Conservation (phyloP, 30 jellyfish, hydroid and myxozoan species). For the Morbakka virulenta region DNA sequence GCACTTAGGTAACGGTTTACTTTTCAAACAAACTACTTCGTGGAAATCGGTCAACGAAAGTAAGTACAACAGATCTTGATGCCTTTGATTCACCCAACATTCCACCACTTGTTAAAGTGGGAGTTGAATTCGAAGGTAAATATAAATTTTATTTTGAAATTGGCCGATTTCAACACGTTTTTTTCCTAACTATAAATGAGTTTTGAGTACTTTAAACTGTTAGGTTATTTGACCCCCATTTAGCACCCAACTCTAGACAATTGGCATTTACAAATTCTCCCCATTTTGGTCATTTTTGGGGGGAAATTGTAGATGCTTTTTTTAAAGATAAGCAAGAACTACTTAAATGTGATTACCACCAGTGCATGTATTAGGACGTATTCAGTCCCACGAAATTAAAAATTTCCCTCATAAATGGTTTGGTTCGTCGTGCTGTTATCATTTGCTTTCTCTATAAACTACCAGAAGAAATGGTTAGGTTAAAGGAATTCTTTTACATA, state of each 20-base stretch:
- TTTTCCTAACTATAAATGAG: too few species aligned
- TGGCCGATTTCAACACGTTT: too few species aligned
- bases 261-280: background rate
- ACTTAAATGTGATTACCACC: too few species aligned
- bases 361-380: too few species aligned
- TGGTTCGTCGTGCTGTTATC: too few species aligned
- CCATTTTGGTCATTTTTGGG: background rate
- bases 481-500: too few species aligned
- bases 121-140: conserved; percentile 76
- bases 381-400: too few species aligned
- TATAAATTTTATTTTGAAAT: too few species aligned
- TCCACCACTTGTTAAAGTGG: conserved; percentile 90
- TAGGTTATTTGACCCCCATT: background rate
- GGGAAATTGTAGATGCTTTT: background rate
- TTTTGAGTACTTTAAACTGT: background rate
- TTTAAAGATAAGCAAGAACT: too few species aligned
- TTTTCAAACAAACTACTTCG: conserved; percentile 80
- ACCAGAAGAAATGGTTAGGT: too few species aligned
- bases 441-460: too few species aligned
- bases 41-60: conserved; percentile 80
- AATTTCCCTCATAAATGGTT: too few species aligned
- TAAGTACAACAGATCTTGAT: conserved; percentile 83
- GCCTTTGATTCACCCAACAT: conserved; percentile 92
- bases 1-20: conserved; percentile 63
- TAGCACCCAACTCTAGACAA: background rate